Percentiles rank a stretch among this genome's conserved stretches.
These are phyloP conservation scores for Drosophila aldrichi DNA, from an alignment of 2,888 invertebrate genomes.

Conservation along the genomic window DNA sequence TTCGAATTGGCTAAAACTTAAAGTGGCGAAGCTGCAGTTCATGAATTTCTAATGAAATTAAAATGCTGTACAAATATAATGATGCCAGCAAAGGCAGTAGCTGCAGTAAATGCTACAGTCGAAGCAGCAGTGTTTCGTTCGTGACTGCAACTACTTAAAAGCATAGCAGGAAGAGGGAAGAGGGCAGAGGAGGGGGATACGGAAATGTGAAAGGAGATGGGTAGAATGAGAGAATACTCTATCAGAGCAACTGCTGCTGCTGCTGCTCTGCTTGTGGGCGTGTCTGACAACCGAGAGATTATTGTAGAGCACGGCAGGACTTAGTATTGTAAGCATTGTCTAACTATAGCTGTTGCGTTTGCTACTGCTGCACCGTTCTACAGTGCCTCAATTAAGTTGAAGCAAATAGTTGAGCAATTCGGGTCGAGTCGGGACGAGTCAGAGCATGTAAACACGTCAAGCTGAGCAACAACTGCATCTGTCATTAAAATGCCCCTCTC, in stretches of 20 bases:
- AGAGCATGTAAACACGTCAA: conserved; percentile 46
- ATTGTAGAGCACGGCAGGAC: conserved; percentile 55
- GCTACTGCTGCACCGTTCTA: neutral
- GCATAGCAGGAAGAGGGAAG: neutral
- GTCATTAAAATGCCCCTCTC: conserved; percentile 39
- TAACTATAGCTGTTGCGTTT: conserved; percentile 11
- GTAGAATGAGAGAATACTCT: neutral
- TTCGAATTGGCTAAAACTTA: conserved; percentile 32
- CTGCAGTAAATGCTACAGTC: conserved; percentile 13
- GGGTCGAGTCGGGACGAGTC: conserved; percentile 12
- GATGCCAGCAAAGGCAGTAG: conserved; percentile 21
- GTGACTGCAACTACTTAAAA: conserved; percentile 56
- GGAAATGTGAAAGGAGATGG: neutral
- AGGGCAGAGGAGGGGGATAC: neutral
- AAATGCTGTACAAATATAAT: conserved; percentile 56
- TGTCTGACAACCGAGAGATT: conserved; percentile 57
- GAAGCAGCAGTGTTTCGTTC: conserved; percentile 34
- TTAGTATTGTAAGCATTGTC: conserved; percentile 64
- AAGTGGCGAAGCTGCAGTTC: conserved; percentile 52
- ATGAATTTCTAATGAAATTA: conserved; percentile 76
- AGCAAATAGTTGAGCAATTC: conserved; percentile 47
- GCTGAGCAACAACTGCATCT: conserved; percentile 46
- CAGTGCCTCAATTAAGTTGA: conserved; percentile 62
- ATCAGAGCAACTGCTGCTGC: conserved; percentile 9
- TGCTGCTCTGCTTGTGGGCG: conserved; percentile 22